Conservation (phyloP, 2,888 invertebrate genomes). For the Rhynchonema sp. region DNA sequence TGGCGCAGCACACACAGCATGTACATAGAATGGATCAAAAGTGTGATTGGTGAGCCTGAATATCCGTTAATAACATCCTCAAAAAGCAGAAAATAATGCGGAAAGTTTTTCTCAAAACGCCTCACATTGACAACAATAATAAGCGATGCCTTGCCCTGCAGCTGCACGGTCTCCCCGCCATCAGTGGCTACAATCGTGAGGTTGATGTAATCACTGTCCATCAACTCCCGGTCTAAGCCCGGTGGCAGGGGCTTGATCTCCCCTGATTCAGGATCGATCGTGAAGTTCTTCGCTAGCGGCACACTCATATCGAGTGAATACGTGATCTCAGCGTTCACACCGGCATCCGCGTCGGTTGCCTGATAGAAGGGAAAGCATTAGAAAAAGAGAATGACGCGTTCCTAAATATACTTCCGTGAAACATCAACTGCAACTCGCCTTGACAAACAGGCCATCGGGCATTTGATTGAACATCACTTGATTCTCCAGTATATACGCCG, state of each 20-base stretch:
- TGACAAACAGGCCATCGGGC: slow-evolving; percentile 3
- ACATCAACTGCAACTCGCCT: background rate
- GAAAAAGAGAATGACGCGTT: too few species aligned
- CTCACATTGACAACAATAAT: slow-evolving; percentile 28
- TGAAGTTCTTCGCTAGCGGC: slow-evolving; percentile 47
- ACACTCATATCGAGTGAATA: slow-evolving; percentile 1
- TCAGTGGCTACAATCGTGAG: slow-evolving; percentile 6
- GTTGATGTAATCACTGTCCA: slow-evolving; percentile 11
- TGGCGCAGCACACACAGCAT: too few species aligned
- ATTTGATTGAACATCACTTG: background rate
- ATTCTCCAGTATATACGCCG: slow-evolving; percentile 7
- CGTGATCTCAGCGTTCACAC: slow-evolving; percentile 2
- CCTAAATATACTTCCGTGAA: too few species aligned
- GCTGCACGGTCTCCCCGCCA: background rate
- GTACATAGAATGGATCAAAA: too few species aligned
- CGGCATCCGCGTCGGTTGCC: slow-evolving; percentile 3
- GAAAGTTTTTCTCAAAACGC: too few species aligned
- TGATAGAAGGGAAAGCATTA: too few species aligned
- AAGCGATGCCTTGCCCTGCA: slow-evolving; percentile 14
- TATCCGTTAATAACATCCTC: too few species aligned
- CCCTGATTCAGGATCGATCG: slow-evolving; percentile 56
- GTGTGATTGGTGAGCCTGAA: too few species aligned
- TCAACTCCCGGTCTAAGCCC: slow-evolving; percentile 12
- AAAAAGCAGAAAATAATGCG: too few species aligned
- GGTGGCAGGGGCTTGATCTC: slow-evolving; percentile 37